Evolutionary conservation across 1,140 invertebrate genomes (phyloP).

Genomic region (Drosophila navojoa): DNA sequence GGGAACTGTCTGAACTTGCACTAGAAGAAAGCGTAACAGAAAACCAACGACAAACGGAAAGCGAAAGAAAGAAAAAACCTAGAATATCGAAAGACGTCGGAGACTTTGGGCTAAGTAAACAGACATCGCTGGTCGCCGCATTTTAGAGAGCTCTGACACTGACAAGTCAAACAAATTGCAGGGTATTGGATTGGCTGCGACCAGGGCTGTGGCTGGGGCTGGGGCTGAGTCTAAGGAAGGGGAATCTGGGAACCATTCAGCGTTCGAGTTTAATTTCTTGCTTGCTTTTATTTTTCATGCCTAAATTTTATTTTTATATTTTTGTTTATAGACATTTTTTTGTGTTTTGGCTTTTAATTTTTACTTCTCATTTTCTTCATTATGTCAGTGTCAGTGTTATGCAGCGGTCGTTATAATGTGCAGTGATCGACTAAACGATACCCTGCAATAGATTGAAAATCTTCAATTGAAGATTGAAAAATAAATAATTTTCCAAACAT

Average conservation of each 20-base stretch:
- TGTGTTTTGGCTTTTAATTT: conserved; percentile 20
- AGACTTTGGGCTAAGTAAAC: conserved; percentile 51
- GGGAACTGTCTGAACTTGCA: conserved; percentile 41
- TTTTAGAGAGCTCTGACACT: conserved; percentile 46
- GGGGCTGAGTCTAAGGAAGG: not conserved
- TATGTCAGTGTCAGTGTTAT: conserved; percentile 47
- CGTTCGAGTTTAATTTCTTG: conserved; percentile 37
- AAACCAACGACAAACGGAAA: not conserved
- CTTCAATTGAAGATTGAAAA: no score
- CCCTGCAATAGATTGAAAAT: not conserved
- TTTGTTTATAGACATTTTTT: conserved; percentile 23
- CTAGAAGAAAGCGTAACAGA: conserved; percentile 29
- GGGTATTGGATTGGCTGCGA: not conserved
- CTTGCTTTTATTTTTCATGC: conserved; percentile 3
- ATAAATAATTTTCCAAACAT: no score
- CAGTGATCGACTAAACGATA: not conserved
- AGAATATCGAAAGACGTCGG: conserved; percentile 23
- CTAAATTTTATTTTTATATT: conserved; percentile 24
- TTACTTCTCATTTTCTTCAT: conserved; percentile 22
- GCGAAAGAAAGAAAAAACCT: not conserved
- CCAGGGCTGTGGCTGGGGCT: no score
- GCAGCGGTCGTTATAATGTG: conserved; percentile 31
- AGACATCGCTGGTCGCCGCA: conserved; percentile 37
- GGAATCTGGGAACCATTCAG: conserved; percentile 24
- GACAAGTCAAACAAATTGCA: conserved; percentile 63